Evolutionary conservation across 2,888 invertebrate species (phyloP).

Genomic region (Mesorhabditis sp.): DNA sequence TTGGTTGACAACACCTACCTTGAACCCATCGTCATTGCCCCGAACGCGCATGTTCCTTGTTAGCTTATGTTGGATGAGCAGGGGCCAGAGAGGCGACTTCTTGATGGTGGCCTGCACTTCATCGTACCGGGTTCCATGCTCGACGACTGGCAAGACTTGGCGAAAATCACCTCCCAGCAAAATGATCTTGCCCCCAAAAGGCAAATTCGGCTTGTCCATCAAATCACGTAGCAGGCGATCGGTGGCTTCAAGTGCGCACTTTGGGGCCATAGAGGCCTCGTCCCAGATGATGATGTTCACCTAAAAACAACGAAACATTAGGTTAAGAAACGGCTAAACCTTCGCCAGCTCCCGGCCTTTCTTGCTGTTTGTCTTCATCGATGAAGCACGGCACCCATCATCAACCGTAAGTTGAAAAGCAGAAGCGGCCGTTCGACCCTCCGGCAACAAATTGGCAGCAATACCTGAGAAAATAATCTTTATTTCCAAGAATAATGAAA

Average conservation of each 20-base stretch:
- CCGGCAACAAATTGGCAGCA: constrained; percentile 60
- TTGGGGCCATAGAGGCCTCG: constrained; percentile 22
- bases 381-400: constrained; percentile 3
- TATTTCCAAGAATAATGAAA: not conserved
- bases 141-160: constrained; percentile 19
- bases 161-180: constrained; percentile 24
- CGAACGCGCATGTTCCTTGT: constrained; percentile 4
- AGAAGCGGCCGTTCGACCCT: constrained; percentile 60
- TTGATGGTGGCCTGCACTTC: constrained; percentile 15
- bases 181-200: constrained; percentile 20
- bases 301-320: no score
- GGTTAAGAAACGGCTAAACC: not conserved
- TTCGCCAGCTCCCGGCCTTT: constrained; percentile 11
- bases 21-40: constrained; percentile 1
- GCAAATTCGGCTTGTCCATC: constrained; percentile 8
- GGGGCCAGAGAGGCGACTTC: constrained; percentile 8
- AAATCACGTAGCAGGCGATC: constrained; percentile 18
- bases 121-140: constrained; percentile 9
- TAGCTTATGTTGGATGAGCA: constrained; percentile 10
- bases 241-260: constrained; percentile 13
- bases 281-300: constrained; percentile 18
- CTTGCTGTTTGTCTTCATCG: constrained; percentile 10
- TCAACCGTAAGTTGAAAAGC: constrained; percentile 32
- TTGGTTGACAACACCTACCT: not conserved
- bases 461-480: constrained; percentile 58